Evolutionary conservation across 2,113 vertebrate species (phyloP), one percentile per base, ranked within the genome.

Genomic region (Ochotona princeps): DNA sequence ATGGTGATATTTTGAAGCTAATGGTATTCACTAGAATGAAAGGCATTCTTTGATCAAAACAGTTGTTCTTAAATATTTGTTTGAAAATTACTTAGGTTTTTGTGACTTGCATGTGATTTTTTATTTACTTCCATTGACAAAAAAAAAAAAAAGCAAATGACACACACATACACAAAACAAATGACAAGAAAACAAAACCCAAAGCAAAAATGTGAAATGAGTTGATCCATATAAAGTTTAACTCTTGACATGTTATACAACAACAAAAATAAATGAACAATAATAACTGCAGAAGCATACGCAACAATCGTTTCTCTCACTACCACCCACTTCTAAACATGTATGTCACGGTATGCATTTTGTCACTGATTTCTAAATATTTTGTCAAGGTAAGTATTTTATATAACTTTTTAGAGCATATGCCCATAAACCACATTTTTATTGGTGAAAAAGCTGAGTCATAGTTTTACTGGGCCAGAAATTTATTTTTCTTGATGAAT

Each of bases 61-160:
- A 66, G 18, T 54, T 60, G 47, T 54, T 83, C 26, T 88, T 75
- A 63, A 91, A 61, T 18, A 4, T 82, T 78, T 78, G 10, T 72
- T 78, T 32, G 47, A 81, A 90, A 26, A 73, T 78, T 87, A 84
- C 13, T 25, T 90, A 47, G 89, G 13, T 73, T 20, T 10, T 94
- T 79, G 54, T 30, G 44, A 28, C 63, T 87, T 94, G 83, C 26
- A 26, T 78, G 93, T 93, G 87, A 79, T 76, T 75, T 75, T 89
- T 9, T 47, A 84, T 81, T 94, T 81, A 92, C n/a, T 70, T 96
- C 26, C 85, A 80, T 74, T 88, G 30, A 89, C 83, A 73, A 76
- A 84, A 84, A 95, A 44, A 44, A 44, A 3, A 80, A 20, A 76
- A 94, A 57, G 49, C 1, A 54, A 84, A 72, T 79, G 81, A 44